These are phyloP conservation scores for Mormoops blainvillei DNA, from an alignment of 2,113 vertebrate genomes.

Conservation along the genomic window DNA sequence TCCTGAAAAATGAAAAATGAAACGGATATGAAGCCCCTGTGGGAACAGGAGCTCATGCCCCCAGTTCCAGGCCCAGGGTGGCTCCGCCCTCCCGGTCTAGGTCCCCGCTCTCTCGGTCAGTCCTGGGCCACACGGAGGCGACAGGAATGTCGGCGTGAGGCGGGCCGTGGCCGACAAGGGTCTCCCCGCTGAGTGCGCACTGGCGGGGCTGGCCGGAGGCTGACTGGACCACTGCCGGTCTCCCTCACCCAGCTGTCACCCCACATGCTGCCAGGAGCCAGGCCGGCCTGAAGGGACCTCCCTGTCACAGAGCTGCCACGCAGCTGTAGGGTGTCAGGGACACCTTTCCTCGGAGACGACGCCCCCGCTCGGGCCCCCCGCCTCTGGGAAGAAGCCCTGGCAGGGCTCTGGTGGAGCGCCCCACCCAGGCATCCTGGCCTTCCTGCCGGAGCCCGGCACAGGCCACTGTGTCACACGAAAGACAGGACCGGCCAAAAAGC, in stretches of 20 bases:
- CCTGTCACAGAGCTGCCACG: neutral
- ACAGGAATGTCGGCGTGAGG: fast-evolving
- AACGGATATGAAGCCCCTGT: neutral
- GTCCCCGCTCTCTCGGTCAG: neutral
- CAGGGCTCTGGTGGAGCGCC: neutral
- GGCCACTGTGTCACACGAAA: neutral
- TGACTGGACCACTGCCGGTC: fast-evolving
- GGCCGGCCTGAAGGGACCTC: neutral
- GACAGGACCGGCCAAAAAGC: neutral
- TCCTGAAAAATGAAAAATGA: conserved; percentile 85
- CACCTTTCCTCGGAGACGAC: neutral
- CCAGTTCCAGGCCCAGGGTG: fast-evolving
- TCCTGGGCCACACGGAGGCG: neutral
- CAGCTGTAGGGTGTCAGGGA: too few relatives aligned
- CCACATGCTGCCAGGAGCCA: neutral
- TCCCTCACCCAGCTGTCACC: neutral
- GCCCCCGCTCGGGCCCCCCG: neutral
- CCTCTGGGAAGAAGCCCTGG: neutral
- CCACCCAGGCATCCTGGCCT: neutral
- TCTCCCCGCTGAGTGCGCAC: neutral
- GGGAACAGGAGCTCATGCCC: neutral
- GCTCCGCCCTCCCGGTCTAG: fast-evolving
- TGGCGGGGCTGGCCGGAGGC: neutral
- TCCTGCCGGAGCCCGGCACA: neutral
- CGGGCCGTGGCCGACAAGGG: fast-evolving